Evolutionary conservation across 2,888 invertebrate species (phyloP).

Genomic region (Neuroscelio doddi): DNA sequence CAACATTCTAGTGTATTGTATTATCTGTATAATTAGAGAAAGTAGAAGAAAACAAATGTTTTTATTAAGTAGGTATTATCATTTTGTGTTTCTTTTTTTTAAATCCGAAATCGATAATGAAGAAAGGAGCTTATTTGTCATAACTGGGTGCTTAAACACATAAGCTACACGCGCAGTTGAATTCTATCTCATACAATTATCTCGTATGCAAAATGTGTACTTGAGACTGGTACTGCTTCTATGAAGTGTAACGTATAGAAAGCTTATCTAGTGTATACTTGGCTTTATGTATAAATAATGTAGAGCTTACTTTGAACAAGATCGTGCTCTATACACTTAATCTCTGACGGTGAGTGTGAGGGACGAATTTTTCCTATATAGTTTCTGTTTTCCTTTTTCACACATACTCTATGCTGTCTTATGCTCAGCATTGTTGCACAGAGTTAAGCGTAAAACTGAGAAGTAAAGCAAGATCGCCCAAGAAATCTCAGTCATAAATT

Average conservation of each 20-base stretch:
- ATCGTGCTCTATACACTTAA: conserved; percentile 7
- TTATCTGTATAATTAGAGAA: too few relatives aligned
- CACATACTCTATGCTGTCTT: too few relatives aligned
- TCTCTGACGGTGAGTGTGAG: conserved; percentile 14
- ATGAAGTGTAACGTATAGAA: conserved; percentile 26
- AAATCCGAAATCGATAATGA: conserved; percentile 19
- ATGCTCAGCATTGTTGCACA: conserved; percentile 13
- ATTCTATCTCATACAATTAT: conserved; percentile 41
- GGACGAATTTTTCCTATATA: not conserved
- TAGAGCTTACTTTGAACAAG: conserved; percentile 11
- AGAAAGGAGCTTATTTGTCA: conserved; percentile 11
- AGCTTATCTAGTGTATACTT: conserved; percentile 6
- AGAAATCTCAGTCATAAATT: conserved; percentile 52
- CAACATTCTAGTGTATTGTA: too few relatives aligned
- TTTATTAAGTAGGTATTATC: too few relatives aligned
- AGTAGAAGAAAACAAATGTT: too few relatives aligned
- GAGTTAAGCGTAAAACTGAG: conserved; percentile 9
- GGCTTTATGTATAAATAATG: conserved; percentile 22
- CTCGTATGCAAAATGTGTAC: conserved; percentile 21
- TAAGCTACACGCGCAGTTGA: conserved; percentile 20
- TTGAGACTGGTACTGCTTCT: conserved; percentile 9
- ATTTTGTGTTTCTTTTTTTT: too few relatives aligned
- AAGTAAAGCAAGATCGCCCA: conserved; percentile 18
- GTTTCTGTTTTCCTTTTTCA: conserved; percentile 2
- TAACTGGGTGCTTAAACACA: conserved; percentile 36